A percentile compares a stretch with the other conserved stretches of the same genome.
Evolutionary conservation across 2,888 invertebrate species (phyloP).

Genomic region (Latheticus oryzae): DNA sequence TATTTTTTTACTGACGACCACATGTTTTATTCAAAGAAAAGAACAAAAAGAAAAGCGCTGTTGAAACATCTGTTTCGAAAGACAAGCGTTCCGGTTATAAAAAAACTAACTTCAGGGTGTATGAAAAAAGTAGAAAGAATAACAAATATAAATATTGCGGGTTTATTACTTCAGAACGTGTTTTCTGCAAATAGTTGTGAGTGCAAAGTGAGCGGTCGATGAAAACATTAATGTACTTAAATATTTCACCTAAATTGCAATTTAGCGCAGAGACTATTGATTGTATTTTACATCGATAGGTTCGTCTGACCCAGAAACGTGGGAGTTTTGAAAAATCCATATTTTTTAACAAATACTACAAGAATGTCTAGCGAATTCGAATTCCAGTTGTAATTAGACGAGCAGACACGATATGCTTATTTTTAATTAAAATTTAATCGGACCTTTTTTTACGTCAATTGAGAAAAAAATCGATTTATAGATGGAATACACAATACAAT

Average conservation of each 20-base stretch:
- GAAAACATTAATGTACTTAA: constrained; percentile 13
- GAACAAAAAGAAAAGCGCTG: background rate
- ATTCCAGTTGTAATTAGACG: background rate
- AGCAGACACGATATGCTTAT: background rate
- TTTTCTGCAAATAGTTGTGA: background rate
- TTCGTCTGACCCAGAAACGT: constrained; percentile 10
- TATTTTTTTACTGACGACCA: constrained; percentile 15
- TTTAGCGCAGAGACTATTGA: constrained; percentile 12
- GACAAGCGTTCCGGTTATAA: too few relatives aligned
- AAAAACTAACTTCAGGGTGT: too few relatives aligned
- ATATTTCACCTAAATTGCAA: constrained; percentile 11
- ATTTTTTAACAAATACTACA: background rate
- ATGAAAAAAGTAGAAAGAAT: too few relatives aligned
- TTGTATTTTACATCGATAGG: constrained; percentile 1
- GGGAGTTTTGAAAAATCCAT: constrained; percentile 1
- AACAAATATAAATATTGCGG: too few relatives aligned
- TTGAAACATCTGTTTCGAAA: background rate
- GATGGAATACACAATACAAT: constrained; percentile 7
- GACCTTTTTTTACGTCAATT: constrained; percentile 14
- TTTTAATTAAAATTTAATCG: constrained; percentile 20
- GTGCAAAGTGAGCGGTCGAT: constrained; percentile 1
- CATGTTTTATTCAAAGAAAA: constrained; percentile 35
- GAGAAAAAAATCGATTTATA: constrained; percentile 19
- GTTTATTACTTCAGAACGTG: too few relatives aligned
- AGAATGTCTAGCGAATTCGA: too few relatives aligned